Evolutionary conservation across 2,888 invertebrate species (phyloP).

Genomic region (Morinoia aosen): DNA sequence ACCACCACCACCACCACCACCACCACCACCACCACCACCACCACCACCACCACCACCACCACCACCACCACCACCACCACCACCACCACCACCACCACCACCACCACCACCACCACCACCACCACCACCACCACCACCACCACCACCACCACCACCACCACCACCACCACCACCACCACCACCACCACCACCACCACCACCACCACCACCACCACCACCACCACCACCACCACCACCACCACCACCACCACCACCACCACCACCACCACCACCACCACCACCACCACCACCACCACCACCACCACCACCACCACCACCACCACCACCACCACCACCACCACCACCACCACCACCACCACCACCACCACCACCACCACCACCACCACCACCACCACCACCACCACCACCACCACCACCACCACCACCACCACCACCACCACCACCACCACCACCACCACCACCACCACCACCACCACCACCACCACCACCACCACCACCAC

Average conservation of each 20-base stretch:
- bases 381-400: background rate
- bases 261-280: conserved; percentile 1
- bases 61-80: conserved; percentile 1
- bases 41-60: background rate
- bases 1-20: conserved; percentile 1
- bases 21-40: conserved; percentile 1
- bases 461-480: background rate
- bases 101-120: background rate
- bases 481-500: conserved; percentile 1
- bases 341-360: background rate
- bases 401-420: background rate
- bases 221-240: background rate
- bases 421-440: conserved; percentile 1
- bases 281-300: background rate
- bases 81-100: conserved; percentile 1
- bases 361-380: conserved; percentile 1
- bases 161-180: background rate
- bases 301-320: background rate
- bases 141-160: background rate
- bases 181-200: background rate
- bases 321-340: conserved; percentile 1
- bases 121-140: background rate
- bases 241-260: background rate
- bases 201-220: background rate
- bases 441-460: conserved; percentile 1